Conservation (phyloP, 2,797 vertebrate species). For the Parauchenoglanis punctatus region DNA sequence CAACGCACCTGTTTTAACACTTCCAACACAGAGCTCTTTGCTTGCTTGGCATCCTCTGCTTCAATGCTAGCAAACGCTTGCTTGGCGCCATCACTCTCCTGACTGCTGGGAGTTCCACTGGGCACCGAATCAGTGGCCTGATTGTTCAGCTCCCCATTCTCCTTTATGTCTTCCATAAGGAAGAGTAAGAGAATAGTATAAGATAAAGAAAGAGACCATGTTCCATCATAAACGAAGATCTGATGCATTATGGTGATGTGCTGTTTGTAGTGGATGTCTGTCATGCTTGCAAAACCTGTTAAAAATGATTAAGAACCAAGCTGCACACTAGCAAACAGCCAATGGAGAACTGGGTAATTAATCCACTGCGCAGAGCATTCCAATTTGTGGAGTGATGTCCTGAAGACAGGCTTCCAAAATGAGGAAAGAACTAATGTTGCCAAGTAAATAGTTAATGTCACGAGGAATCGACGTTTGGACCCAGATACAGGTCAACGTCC, state of each 20-base stretch:
- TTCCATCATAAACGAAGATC: not conserved
- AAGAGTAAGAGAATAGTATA: not conserved
- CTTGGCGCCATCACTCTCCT: not conserved
- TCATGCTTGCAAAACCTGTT: not conserved
- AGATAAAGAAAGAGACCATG: not conserved
- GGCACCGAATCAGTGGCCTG: slow-evolving; percentile 56
- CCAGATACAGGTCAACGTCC: not conserved
- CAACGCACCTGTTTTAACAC: slow-evolving; percentile 80
- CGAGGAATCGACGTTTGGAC: not conserved
- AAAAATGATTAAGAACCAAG: not conserved
- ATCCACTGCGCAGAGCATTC: not conserved
- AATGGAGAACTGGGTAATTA: not conserved
- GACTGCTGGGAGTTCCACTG: not conserved
- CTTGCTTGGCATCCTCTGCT: slow-evolving; percentile 35
- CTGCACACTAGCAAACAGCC: not conserved
- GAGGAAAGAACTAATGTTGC: not conserved
- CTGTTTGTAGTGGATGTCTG: not conserved
- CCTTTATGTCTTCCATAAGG: slow-evolving; percentile 49
- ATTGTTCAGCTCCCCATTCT: slow-evolving; percentile 61
- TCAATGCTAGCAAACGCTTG: slow-evolving; percentile 61
- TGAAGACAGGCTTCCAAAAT: not conserved
- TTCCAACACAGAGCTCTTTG: slow-evolving; percentile 69
- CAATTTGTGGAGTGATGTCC: not conserved
- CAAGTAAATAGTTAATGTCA: not conserved
- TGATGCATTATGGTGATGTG: not conserved